A percentile compares a stretch with the other conserved stretches of the same genome.
phyloP scores from a whole-genome alignment of 2,888 invertebrate genomes.

The Morinoia aosen region DNA sequence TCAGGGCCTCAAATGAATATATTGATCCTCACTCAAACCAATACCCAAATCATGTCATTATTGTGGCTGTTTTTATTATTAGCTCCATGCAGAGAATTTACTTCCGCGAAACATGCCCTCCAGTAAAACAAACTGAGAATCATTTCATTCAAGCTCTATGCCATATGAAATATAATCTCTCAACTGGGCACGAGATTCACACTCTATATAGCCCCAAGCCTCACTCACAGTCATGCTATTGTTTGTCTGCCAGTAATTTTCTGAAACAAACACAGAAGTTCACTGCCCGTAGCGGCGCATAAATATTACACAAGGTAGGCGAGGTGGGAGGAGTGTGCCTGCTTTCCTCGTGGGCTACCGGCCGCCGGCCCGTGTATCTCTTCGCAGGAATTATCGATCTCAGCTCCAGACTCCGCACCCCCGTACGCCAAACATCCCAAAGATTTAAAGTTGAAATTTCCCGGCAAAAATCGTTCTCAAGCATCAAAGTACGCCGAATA shows the following conservation, averaged over 20 bases:
- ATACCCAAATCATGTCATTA: neutral
- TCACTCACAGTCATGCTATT: neutral
- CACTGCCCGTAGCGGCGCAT: neutral
- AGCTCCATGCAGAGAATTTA: neutral
- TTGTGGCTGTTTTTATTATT: neutral
- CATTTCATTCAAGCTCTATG: neutral
- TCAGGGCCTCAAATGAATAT: neutral
- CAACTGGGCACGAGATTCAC: neutral
- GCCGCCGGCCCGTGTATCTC: neutral
- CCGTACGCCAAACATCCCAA: neutral
- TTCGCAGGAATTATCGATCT: constrained; percentile 32
- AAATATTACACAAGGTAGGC: neutral
- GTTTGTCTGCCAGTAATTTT: neutral
- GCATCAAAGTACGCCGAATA: neutral
- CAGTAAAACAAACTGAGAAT: neutral
- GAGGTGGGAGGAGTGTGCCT: neutral
- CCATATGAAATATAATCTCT: neutral
- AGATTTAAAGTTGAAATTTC: constrained; percentile 26
- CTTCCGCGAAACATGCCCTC: neutral
- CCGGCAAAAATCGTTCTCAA: neutral
- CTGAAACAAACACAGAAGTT: neutral
- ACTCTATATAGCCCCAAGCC: neutral
- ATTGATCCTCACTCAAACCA: neutral
- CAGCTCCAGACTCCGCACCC: neutral
- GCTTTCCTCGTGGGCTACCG: neutral